A percentile compares a stretch with the other conserved stretches of the same genome.
Evolutionary conservation across 2,888 invertebrate genomes (phyloP).

Genomic region (Linnaemya vulpina): DNA sequence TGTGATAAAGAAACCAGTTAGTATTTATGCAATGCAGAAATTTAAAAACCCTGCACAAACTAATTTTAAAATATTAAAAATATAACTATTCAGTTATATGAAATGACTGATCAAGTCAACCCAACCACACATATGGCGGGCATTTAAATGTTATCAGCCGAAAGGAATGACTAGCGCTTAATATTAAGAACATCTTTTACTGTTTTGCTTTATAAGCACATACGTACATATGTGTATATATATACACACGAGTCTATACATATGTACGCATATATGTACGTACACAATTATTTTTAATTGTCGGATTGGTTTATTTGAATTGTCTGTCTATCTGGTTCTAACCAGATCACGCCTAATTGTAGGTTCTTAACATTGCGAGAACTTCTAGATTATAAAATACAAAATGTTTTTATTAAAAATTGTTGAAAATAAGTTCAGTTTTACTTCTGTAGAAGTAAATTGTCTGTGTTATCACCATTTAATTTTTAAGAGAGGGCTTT

Average conservation of each 20-base stretch:
- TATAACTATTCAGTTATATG: neutral
- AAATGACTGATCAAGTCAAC: slow-evolving; percentile 25
- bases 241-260: too few species aligned
- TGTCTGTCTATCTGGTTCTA: slow-evolving; percentile 56
- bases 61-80: too few species aligned
- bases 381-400: slow-evolving; percentile 58
- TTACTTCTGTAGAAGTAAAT: slow-evolving; percentile 9
- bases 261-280: neutral
- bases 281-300: slow-evolving; percentile 40
- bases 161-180: slow-evolving; percentile 27
- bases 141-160: slow-evolving; percentile 60
- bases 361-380: slow-evolving; percentile 56
- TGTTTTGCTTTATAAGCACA: slow-evolving; percentile 34
- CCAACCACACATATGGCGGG: slow-evolving; percentile 60
- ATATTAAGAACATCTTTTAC: slow-evolving; percentile 41
- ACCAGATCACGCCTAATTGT: slow-evolving; percentile 36
- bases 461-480: slow-evolving; percentile 49
- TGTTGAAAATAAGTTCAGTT: slow-evolving; percentile 33
- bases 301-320: slow-evolving; percentile 54
- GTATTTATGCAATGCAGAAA: too few species aligned
- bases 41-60: too few species aligned
- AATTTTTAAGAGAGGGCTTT: slow-evolving; percentile 39
- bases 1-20: too few species aligned
- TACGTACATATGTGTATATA: too few species aligned
- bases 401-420: slow-evolving; percentile 38